Percentiles rank a stretch among this genome's conserved stretches.
Conservation (phyloP, 2,888 invertebrate genomes). For the Parascotia fuliginaria region DNA sequence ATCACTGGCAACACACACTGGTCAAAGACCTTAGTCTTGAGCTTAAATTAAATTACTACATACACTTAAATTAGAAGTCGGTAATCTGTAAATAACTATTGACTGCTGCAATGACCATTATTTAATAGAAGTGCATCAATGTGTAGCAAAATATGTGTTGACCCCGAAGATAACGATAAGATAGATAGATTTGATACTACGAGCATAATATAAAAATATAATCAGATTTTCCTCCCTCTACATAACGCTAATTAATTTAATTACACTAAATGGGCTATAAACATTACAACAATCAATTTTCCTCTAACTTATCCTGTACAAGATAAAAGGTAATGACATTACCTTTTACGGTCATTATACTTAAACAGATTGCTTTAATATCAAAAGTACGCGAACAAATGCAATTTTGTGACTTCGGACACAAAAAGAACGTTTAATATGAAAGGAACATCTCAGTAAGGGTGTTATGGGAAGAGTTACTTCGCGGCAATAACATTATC, state of each 20-base stretch:
- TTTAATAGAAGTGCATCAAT: no score
- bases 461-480: slow-evolving; percentile 5
- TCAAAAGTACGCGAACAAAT: slow-evolving; percentile 1
- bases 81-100: no score
- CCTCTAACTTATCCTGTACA: neutral
- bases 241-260: neutral
- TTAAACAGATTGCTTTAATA: slow-evolving; percentile 4
- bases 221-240: neutral
- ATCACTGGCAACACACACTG: no score
- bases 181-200: no score
- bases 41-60: no score
- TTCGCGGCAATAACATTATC: slow-evolving; percentile 17
- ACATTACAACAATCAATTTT: slow-evolving; percentile 9
- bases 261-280: neutral
- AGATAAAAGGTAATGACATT: neutral
- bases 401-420: neutral
- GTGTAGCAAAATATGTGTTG: no score
- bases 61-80: no score
- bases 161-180: no score
- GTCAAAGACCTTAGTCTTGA: no score
- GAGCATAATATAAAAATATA: no score
- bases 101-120: no score
- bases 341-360: slow-evolving; percentile 3
- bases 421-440: slow-evolving; percentile 13
- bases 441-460: slow-evolving; percentile 1